These are phyloP conservation scores for Taxidea taxus DNA, from an alignment of 2,113 vertebrate genomes.

Conservation along the genomic window DNA sequence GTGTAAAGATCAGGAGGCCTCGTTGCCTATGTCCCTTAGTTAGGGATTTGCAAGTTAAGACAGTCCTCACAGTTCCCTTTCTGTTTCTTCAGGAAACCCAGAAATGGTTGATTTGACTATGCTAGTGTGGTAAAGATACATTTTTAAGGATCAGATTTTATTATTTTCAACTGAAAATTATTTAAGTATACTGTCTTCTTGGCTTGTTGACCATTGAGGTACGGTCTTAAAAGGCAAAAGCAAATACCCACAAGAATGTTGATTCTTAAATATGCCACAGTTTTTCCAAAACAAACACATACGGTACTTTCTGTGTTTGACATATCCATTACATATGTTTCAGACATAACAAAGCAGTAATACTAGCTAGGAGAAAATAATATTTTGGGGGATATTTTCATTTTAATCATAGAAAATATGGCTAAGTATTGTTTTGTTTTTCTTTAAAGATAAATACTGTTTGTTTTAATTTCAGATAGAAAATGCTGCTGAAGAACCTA, in stretches of 20 bases:
- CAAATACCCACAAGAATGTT: neutral
- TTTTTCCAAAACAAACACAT: neutral
- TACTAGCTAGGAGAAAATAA: neutral
- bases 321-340: neutral
- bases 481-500: constrained; percentile 96
- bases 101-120: neutral
- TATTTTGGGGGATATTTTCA: neutral
- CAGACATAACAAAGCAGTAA: neutral
- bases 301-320: constrained; percentile 4
- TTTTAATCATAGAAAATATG: constrained; percentile 11
- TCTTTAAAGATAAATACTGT: constrained; percentile 31
- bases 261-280: neutral
- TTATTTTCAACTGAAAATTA: constrained; percentile 45
- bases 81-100: neutral
- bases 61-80: neutral
- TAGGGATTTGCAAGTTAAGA: neutral
- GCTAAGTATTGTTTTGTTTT: constrained; percentile 38
- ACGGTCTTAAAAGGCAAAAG: constrained; percentile 23
- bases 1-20: neutral
- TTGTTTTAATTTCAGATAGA: constrained; percentile 88
- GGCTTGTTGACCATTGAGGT: constrained; percentile 9
- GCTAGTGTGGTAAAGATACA: neutral
- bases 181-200: neutral
- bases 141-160: constrained; percentile 42
- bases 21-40: neutral